Evolutionary conservation across 2,113 vertebrate species (phyloP).

Genomic region (Pitta sordida): DNA sequence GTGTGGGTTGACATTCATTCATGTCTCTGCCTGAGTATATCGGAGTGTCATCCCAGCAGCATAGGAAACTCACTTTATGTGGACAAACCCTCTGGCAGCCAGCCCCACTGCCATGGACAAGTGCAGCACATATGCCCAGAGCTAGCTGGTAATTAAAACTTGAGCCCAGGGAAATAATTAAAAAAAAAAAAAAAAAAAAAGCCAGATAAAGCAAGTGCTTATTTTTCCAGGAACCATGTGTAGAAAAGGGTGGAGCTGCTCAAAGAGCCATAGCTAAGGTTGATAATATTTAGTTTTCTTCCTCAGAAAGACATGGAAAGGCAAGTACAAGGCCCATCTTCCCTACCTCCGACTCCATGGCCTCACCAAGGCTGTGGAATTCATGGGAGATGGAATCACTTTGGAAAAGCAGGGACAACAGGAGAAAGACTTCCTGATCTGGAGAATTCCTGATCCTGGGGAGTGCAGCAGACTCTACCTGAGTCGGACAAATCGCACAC

Average conservation of each 20-base stretch:
- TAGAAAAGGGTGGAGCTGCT: not conserved
- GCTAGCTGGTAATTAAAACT: not conserved
- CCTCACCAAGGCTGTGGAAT: not conserved
- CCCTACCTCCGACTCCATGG: not conserved
- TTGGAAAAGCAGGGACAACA: not conserved
- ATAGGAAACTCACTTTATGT: not conserved
- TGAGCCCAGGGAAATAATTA: accelerated
- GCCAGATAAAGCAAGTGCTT: not conserved
- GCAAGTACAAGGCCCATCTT: not conserved
- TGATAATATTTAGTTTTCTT: not conserved
- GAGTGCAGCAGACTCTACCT: not conserved
- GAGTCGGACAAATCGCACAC: not conserved
- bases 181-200: not conserved
- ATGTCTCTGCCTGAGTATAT: not conserved
- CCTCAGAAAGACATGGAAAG: not conserved
- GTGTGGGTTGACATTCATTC: not conserved
- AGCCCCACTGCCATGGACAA: not conserved
- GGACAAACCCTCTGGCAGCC: not conserved
- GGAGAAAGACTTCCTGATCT: not conserved
- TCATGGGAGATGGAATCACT: not conserved
- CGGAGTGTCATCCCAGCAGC: not conserved
- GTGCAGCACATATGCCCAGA: not conserved
- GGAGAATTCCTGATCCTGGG: not conserved
- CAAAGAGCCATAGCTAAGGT: not conserved
- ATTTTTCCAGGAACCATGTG: not conserved